These are phyloP conservation scores for Hystrix cristata DNA, from an alignment of 2,113 vertebrate species.

Conservation along the genomic window DNA sequence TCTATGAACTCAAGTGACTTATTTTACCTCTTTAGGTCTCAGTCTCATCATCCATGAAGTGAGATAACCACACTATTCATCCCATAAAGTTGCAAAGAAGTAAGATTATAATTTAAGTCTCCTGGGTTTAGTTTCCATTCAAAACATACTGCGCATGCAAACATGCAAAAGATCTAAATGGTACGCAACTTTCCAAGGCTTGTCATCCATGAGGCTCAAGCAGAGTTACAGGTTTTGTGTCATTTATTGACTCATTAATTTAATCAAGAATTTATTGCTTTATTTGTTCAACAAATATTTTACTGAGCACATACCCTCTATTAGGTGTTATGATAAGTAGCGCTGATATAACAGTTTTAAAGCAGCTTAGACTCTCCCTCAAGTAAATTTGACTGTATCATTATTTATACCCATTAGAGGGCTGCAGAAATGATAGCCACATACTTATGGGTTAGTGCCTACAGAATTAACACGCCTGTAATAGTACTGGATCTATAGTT, in stretches of 20 bases:
- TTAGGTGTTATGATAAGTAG: background rate
- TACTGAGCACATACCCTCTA: background rate
- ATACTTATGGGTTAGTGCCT: conserved; percentile 45
- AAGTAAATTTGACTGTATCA: background rate
- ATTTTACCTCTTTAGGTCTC: background rate
- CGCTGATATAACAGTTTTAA: background rate
- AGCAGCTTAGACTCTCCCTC: background rate
- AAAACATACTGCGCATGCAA: background rate
- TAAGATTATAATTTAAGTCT: background rate
- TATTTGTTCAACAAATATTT: background rate
- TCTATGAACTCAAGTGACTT: background rate
- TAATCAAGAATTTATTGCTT: background rate
- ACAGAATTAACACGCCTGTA: conserved; percentile 46
- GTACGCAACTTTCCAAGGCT: background rate
- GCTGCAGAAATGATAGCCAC: background rate
- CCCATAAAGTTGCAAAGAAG: background rate
- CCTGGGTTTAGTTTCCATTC: conserved; percentile 7
- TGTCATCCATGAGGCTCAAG: background rate
- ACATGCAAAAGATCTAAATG: background rate
- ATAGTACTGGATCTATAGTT: background rate
- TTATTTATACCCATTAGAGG: background rate
- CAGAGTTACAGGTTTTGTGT: background rate
- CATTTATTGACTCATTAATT: background rate
- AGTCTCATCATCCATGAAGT: background rate
- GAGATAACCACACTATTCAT: background rate